Conservation (phyloP, 2,797 vertebrate species). For the Mus minutoides region DNA sequence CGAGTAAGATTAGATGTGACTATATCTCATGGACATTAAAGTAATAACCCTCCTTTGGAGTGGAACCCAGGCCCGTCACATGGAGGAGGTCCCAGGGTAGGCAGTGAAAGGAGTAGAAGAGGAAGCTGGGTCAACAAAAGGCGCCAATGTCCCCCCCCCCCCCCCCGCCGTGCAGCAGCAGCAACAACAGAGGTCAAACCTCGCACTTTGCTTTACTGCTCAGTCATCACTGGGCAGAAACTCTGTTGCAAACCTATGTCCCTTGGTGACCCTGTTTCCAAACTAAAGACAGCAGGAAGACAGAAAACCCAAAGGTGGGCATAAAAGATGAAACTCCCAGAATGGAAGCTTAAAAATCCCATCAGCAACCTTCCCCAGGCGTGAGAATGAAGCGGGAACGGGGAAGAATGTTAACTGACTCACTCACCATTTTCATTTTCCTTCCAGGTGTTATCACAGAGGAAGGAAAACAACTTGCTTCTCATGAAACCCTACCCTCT, state of each 20-base stretch:
- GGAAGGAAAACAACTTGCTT: not conserved
- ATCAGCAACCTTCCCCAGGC: not conserved
- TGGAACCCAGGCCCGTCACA: slow-evolving; percentile 1
- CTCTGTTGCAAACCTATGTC: not conserved
- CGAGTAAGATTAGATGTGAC: not conserved
- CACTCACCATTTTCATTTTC: not conserved
- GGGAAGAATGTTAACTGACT: not conserved
- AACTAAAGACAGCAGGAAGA: not conserved
- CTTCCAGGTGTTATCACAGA: not conserved
- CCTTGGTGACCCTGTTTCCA: not conserved
- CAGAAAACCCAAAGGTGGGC: not conserved
- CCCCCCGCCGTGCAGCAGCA: too few relatives aligned
- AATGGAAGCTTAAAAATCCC: not conserved
- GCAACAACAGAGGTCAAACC: not conserved
- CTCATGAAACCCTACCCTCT: not conserved
- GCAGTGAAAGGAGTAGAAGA: too few relatives aligned
- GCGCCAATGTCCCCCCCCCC: too few relatives aligned
- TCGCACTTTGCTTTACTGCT: not conserved
- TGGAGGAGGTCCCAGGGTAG: not conserved
- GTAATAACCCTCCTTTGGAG: slow-evolving; percentile 62
- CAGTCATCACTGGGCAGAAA: not conserved
- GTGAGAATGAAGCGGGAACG: not conserved
- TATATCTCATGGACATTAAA: slow-evolving; percentile 44
- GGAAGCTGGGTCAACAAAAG: not conserved
- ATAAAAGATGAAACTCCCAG: not conserved